Base-by-base conservation (phyloP, 1,140 invertebrate genomes). In the Eurytemora carolleeae region DNA sequence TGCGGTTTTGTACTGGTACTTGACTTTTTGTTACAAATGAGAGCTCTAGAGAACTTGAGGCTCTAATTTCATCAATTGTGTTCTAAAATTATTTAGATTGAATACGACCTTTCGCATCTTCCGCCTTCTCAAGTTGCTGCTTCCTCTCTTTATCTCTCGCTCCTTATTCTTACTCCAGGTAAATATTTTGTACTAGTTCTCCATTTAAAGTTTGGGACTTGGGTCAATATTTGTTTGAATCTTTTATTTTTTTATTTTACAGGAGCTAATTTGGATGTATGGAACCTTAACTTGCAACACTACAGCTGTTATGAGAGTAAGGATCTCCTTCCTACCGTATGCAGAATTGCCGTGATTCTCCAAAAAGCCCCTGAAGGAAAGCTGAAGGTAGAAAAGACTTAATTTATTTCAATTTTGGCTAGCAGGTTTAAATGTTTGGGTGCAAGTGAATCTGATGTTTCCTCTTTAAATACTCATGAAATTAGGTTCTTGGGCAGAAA, bases 31-130 rank as follows among this genome's bases (percentile, higher is more conserved):
- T 44, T 7, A 44, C 7, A 7, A 44, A 44, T 44, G 31, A n/a
- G n/a, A n/a, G n/a, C n/a, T 44, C 7, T n/a, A 44, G 7, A 44
- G 7, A n/a, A 7, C 31, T 44, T 44, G n/a, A 7, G n/a, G 7
- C 31, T 44, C 31, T 12, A 44, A 44, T 44, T 44, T 44, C n/a
- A 44, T 12, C 31, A 44, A 7, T 44, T 12, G n/a, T 44, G 7
- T 44, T 44, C 7, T 44, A n/a, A n/a, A n/a, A n/a, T n/a, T n/a
- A 78, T 82, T n/a, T 44, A 44, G 31, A n/a, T 44, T 7, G 31
- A 44, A 44, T 44, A 44, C n/a, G 31, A 44, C n/a, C n/a, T 44
- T 7, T 7, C 31, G 7, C 31, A 44, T 44, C n/a, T 44, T 7
- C 7, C 7, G 7, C 31, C 31, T 12, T 44, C 31, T 44, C 31